A percentile compares a stretch with the other conserved stretches of the same genome.
Conservation (phyloP, 1,140 invertebrate genomes). For the Drosophila ficusphila region DNA sequence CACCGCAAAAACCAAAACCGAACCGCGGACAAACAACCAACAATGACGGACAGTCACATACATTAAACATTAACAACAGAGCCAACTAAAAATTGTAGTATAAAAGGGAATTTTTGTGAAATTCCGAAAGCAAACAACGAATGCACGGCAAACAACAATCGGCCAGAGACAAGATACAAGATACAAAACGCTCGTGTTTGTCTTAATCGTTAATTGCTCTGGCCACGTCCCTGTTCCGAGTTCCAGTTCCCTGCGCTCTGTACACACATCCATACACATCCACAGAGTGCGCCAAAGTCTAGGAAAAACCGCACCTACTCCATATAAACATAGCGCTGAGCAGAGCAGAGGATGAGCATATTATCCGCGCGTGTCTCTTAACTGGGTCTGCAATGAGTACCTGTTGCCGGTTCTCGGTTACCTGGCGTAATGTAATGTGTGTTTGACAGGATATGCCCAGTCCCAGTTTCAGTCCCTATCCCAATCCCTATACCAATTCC, state of each 20-base stretch:
- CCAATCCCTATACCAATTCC: neutral
- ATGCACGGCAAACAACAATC: slow-evolving; percentile 49
- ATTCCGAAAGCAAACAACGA: slow-evolving; percentile 76
- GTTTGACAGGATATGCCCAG: slow-evolving; percentile 74
- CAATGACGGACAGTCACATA: slow-evolving; percentile 50
- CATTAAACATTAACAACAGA: slow-evolving; percentile 56
- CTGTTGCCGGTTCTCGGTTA: slow-evolving; percentile 51
- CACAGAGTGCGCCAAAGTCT: slow-evolving; percentile 48
- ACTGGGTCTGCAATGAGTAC: slow-evolving; percentile 38
- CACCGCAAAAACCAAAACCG: slow-evolving; percentile 61
- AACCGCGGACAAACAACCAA: slow-evolving; percentile 24
- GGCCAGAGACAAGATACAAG: slow-evolving; percentile 59
- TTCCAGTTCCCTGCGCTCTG: slow-evolving; percentile 25
- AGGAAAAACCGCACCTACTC: slow-evolving; percentile 58
- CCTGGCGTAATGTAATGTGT: slow-evolving; percentile 61
- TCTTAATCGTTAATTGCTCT: slow-evolving; percentile 59
- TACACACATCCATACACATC: slow-evolving; percentile 27
- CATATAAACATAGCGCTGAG: slow-evolving; percentile 30
- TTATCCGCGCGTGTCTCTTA: slow-evolving; percentile 68
- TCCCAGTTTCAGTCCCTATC: slow-evolving; percentile 9
- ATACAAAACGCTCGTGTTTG: slow-evolving; percentile 52
- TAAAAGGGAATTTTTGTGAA: slow-evolving; percentile 76
- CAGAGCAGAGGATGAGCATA: slow-evolving; percentile 20
- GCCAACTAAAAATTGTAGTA: slow-evolving; percentile 57
- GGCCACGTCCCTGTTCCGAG: slow-evolving; percentile 29